Conservation (phyloP, 2,113 vertebrate species). For the Microtus ochrogaster region DNA sequence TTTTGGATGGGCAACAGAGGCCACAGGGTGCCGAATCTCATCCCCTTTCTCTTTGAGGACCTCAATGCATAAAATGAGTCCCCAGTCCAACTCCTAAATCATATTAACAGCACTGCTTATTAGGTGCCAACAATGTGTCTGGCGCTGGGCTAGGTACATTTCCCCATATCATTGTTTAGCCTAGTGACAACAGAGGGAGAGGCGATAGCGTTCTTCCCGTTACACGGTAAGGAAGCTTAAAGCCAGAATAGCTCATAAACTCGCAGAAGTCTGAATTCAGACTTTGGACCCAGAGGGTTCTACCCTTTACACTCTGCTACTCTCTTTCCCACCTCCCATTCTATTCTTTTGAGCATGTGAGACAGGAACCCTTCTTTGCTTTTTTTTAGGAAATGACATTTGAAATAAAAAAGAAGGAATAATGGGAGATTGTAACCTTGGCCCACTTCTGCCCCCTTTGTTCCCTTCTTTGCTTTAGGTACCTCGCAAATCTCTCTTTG, state of each 20-base stretch:
- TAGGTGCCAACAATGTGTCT: slow-evolving; percentile 49
- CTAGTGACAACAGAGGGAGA: not conserved
- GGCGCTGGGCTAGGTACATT: not conserved
- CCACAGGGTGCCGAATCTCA: slow-evolving; percentile 46
- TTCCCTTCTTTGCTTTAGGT: not conserved
- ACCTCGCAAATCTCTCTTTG: slow-evolving; percentile 42
- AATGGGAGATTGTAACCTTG: not conserved
- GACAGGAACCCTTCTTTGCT: not conserved
- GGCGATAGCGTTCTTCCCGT: not conserved
- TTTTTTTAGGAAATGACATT: not conserved
- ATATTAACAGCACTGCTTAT: slow-evolving; percentile 5
- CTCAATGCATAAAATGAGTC: slow-evolving; percentile 63
- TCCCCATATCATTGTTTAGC: slow-evolving; percentile 27
- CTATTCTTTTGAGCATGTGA: slow-evolving; percentile 34
- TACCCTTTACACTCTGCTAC: not conserved
- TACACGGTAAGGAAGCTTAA: not conserved
- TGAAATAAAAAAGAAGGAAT: slow-evolving; percentile 33
- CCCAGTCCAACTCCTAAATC: slow-evolving; percentile 70
- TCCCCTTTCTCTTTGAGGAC: slow-evolving; percentile 58
- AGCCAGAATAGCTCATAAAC: not conserved
- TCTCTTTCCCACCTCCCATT: not conserved
- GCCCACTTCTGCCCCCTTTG: slow-evolving; percentile 21
- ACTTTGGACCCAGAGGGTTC: not conserved
- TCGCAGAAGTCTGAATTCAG: not conserved
- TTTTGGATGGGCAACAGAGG: slow-evolving; percentile 70